Evolutionary conservation across 2,888 invertebrate species (phyloP), one percentile per base, ranked within the genome.

Genomic region (Vesta saturnalis): DNA sequence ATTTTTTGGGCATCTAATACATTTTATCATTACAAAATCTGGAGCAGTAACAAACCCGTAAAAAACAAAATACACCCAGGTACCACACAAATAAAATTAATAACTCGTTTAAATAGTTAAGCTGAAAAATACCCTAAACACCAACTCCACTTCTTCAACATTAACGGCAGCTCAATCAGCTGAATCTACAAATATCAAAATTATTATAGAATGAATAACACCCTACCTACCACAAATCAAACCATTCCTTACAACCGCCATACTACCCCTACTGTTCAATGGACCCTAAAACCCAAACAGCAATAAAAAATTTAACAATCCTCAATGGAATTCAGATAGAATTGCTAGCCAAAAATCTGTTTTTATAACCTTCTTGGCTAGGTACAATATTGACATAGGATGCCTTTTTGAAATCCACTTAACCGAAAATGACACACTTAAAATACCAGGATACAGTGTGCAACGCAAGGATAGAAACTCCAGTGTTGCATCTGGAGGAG

Each of bases 311-410:
- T 12, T 15, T 60, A 60, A 15, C 23, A 52, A 49, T 60, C 52
- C 49, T 60, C 6, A 60, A 60, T 60, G 52, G 60, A 60, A 60
- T n/a, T 14, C 60, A 22, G 43, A 60, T 16, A 47, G 49, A 22
- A 47, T 60, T 12, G 2, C 10, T 1, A 22, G 3, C 12, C 47
- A 60, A 49, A n/a, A 21, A 30, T 39, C 54, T n/a, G 14, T 61
- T 16, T 61, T 61, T 39, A 61, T 52, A 52, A 10, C 54, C 2
- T 60, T 52, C 16, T 35, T 52, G n/a, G 52, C 30, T 14, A 60
- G 60, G 21, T 54, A 54, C 19, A 54, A 61, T 22, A 22, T 61
- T 19, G 54, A 61, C 23, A 55, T 46, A n/a, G 46, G 5, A 6
- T 60, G 35, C 14, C 12, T 60, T 18, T 12, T 46, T 21, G 22